A percentile compares a stretch with the other conserved stretches of the same genome.
phyloP scores from a whole-genome alignment of 2,888 invertebrate species.

The Pegoplata infirma region DNA sequence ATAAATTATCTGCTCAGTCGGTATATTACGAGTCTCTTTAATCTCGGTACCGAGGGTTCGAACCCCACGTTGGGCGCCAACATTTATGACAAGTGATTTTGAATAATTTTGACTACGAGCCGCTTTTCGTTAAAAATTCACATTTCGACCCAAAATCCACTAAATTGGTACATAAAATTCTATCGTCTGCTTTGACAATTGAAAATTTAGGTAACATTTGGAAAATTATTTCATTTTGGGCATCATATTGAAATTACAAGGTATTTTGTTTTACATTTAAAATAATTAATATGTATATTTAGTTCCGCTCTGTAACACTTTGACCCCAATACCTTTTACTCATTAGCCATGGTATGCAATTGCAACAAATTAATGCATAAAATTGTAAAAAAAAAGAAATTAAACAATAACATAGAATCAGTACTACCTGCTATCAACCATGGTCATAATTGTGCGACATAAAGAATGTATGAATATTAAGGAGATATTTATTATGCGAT shows the following conservation, averaged over 20 bases:
- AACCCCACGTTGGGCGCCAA: too few relatives aligned
- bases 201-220: too few relatives aligned
- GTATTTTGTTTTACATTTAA: not conserved
- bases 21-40: too few relatives aligned
- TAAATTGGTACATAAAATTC: too few relatives aligned
- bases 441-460: not conserved
- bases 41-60: too few relatives aligned
- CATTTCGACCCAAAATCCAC: too few relatives aligned
- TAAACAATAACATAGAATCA: not conserved
- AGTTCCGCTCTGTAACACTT: conserved; percentile 7
- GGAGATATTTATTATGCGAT: not conserved
- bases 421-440: not conserved
- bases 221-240: not conserved
- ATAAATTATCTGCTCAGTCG: too few relatives aligned
- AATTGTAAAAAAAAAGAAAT: not conserved
- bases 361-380: not conserved
- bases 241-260: not conserved
- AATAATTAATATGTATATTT: not conserved
- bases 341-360: not conserved
- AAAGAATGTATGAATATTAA: not conserved
- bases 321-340: conserved; percentile 7
- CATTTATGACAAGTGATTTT: too few relatives aligned
- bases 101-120: too few relatives aligned
- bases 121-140: too few relatives aligned
- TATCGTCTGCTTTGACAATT: too few relatives aligned